Percentiles rank a stretch among this genome's conserved stretches.
phyloP scores from a whole-genome alignment of 1,140 invertebrate genomes.

The Drosophila tani region DNA sequence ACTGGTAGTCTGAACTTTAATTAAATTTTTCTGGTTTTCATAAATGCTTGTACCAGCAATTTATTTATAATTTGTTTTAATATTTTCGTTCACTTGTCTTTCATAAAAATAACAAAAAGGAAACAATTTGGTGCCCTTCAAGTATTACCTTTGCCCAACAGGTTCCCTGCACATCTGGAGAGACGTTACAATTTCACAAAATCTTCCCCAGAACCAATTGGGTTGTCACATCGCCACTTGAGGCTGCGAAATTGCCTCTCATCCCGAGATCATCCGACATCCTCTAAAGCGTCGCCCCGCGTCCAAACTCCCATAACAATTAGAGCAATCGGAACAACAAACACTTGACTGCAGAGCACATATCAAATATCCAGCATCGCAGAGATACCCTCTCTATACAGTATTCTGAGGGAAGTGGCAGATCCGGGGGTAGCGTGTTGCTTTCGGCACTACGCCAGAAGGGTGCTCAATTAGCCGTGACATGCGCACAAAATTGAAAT shows the following conservation, averaged over 20 bases:
- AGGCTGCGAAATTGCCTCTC: conserved; percentile 8
- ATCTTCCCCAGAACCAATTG: conserved; percentile 48
- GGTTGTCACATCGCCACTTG: conserved; percentile 33
- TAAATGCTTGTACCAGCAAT: too few relatives aligned
- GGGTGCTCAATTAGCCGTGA: conserved; percentile 85
- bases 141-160: conserved; percentile 4
- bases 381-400: conserved; percentile 5
- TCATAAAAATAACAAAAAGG: too few relatives aligned
- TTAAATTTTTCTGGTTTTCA: not conserved
- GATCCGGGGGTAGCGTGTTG: conserved; percentile 44
- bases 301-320: conserved; percentile 83
- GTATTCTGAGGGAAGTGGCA: conserved; percentile 12
- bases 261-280: conserved; percentile 9
- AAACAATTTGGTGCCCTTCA: too few relatives aligned
- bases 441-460: conserved; percentile 80
- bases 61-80: too few relatives aligned
- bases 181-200: not conserved
- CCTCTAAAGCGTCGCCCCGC: conserved; percentile 15
- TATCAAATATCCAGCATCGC: conserved; percentile 68
- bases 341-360: conserved; percentile 78
- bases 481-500: conserved; percentile 82
- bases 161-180: conserved; percentile 13
- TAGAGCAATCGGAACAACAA: conserved; percentile 81
- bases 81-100: not conserved
- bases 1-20: too few relatives aligned